Percentiles rank a stretch among this genome's conserved stretches.
Evolutionary conservation across 64 coral and sea anemone genomes (phyloP).

Genomic region (Trachythela sp.): DNA sequence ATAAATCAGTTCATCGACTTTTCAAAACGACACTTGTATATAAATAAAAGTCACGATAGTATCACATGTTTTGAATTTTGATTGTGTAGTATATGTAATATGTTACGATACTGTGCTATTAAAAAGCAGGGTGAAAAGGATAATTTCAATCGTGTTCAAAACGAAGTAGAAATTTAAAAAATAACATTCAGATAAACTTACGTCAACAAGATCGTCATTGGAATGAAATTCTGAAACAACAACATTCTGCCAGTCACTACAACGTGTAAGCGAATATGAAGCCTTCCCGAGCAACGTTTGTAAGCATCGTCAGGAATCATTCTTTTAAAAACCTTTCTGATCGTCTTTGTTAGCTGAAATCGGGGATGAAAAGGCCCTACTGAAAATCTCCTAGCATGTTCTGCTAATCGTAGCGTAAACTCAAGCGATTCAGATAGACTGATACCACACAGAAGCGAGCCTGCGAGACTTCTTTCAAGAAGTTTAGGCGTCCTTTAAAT

Average conservation of each 20-base stretch:
- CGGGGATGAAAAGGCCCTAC: slow-evolving; percentile 82
- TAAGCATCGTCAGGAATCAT: slow-evolving; percentile 80
- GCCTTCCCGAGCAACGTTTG: slow-evolving; percentile 63
- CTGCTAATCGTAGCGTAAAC: slow-evolving; percentile 80
- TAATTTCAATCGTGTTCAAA: no score
- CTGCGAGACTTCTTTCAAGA: slow-evolving; percentile 64
- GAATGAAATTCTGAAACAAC: slow-evolving; percentile 81
- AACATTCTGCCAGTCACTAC: slow-evolving; percentile 69
- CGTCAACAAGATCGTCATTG: slow-evolving; percentile 86
- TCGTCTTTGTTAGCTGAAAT: slow-evolving; percentile 63
- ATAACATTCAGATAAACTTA: slow-evolving; percentile 38
- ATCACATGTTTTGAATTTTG: no score
- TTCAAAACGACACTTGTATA: no score
- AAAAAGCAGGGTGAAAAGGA: no score
- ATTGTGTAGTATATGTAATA: no score
- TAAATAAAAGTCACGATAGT: no score
- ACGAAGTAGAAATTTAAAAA: background rate
- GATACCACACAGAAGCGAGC: slow-evolving; percentile 67
- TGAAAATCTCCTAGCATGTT: slow-evolving; percentile 69
- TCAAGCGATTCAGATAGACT: slow-evolving; percentile 62
- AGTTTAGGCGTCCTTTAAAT: slow-evolving; percentile 78
- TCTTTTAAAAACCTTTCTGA: slow-evolving; percentile 70
- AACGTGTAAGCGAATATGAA: slow-evolving; percentile 90
- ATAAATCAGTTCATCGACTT: no score
- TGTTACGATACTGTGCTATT: no score